Conservation (phyloP, 2,113 vertebrate genomes). For the Podarcis raffonei region DNA sequence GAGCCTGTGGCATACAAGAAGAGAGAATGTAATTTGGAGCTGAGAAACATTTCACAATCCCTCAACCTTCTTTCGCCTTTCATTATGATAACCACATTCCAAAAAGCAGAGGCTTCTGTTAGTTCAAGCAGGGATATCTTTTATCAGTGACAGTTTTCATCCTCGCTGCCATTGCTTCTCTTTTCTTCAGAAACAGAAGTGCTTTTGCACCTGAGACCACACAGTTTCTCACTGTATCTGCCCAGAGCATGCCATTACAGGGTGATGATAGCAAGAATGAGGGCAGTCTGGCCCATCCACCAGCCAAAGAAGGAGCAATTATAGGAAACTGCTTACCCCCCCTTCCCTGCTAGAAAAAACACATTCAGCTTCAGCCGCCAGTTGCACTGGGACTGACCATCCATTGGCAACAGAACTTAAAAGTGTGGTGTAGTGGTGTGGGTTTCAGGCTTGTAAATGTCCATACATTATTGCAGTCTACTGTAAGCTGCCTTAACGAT, state of each 20-base stretch:
- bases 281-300: neutral
- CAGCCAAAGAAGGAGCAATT: neutral
- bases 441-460: neutral
- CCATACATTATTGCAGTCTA: neutral
- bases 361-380: too few species aligned
- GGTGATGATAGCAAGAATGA: neutral
- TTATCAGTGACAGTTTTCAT: neutral
- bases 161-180: neutral
- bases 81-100: neutral
- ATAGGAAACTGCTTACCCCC: neutral
- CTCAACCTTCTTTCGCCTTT: neutral
- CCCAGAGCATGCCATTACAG: too few species aligned
- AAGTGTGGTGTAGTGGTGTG: too few species aligned
- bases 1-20: slow-evolving; percentile 22
- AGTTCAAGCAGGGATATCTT: neutral
- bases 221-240: too few species aligned
- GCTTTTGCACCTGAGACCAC: too few species aligned
- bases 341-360: neutral
- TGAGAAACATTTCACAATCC: neutral
- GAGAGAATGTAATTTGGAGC: neutral
- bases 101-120: neutral
- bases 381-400: too few species aligned
- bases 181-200: neutral
- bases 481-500: neutral
- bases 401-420: too few species aligned